These are phyloP conservation scores for Geophilus truncorum DNA, from an alignment of 2,888 invertebrate species.

Conservation along the genomic window DNA sequence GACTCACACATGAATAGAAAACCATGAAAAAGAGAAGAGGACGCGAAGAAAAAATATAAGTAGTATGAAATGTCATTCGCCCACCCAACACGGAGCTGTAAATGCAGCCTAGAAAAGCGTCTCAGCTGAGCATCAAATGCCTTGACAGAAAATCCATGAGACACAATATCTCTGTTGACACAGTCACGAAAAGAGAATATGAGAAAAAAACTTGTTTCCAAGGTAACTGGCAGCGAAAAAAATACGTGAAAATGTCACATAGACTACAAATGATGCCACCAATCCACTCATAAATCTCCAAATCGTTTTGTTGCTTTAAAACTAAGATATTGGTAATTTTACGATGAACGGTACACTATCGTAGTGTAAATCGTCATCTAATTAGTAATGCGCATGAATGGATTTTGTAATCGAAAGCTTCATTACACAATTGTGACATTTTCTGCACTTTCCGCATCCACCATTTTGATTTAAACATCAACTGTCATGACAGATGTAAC, in stretches of 20 bases:
- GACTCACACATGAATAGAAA: neutral
- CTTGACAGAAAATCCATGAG: conserved; percentile 27
- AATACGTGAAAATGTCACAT: conserved; percentile 1
- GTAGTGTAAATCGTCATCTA: too few relatives aligned
- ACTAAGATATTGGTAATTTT: neutral
- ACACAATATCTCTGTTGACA: conserved; percentile 25
- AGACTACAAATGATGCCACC: conserved; percentile 21
- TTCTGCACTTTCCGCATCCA: neutral
- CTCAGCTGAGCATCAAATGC: conserved; percentile 27
- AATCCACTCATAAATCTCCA: conserved; percentile 5
- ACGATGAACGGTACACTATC: too few relatives aligned
- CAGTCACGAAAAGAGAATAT: neutral
- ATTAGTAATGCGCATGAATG: too few relatives aligned
- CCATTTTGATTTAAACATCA: conserved; percentile 23
- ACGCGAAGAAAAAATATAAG: conserved; percentile 22
- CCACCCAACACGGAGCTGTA: conserved; percentile 3
- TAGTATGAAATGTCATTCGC: conserved; percentile 19
- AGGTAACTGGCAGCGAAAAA: neutral
- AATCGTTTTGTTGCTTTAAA: conserved; percentile 15
- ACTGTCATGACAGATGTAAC: neutral
- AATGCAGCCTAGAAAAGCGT: neutral
- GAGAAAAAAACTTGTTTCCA: conserved; percentile 23
- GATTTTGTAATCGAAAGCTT: too few relatives aligned
- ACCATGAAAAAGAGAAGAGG: neutral
- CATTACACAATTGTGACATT: too few relatives aligned